Evolutionary conservation across 2,888 invertebrate species (phyloP), one percentile per base, ranked within the genome.

Genomic region (Rotaria magnacalcarata): DNA sequence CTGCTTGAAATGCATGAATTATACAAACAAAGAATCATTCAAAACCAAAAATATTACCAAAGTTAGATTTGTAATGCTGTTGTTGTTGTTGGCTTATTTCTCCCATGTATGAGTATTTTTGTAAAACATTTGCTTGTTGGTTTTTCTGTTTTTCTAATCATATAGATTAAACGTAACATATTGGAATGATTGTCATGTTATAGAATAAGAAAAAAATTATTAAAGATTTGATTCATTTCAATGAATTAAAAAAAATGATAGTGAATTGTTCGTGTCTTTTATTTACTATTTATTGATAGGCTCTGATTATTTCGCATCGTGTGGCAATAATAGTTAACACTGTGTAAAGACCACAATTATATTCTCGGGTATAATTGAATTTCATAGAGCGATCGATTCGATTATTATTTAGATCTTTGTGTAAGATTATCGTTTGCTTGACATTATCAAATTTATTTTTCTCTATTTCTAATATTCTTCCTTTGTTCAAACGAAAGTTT

Each of bases 151-250:
- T 67, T 67, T 67, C 67, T 67, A 67, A 67, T 67, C 67, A 67
- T 67, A 67, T 67, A 67, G 67, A 67, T 67, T 67, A 27, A 67
- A 67, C 67, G 27, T 67, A 67, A 67, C 67, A 67, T 67, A 67
- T 34, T 67, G 34, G 67, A 67, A 34, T 67, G 24, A 34, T 19
- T 34, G 19, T 34, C 34, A 67, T 67, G 67, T 67, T 67, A 67
- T 67, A 67, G 34, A 67, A 34, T 67, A 67, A 1, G 6, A 41
- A 34, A 67, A 67, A 27, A 67, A 67, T 14, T n/a, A 67, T 16
- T 67, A 21, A 54, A 54, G 14, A 34, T 67, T 67, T 34, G 58
- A 27, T 11, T 60, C 24, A 56, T 56, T 56, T 56, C 24, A 56
- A 56, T 24, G 24, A 54, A 19, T 19, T 54, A 1, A 3, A 52